Evolutionary conservation across 2,888 invertebrate species (phyloP).

Genomic region (Dilophus febrilis): DNA sequence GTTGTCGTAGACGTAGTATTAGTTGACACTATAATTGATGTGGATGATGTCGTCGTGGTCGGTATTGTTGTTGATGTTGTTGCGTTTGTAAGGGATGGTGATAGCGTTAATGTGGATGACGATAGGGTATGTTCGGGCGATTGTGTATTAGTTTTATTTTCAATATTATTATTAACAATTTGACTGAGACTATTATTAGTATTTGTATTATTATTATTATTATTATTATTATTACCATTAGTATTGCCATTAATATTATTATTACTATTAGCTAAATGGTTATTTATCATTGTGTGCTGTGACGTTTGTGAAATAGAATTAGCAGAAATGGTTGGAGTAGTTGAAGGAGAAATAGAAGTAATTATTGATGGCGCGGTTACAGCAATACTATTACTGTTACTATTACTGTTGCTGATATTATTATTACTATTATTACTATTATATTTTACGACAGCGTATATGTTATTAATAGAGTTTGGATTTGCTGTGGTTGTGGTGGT

Average conservation of each 20-base stretch:
- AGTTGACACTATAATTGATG: not conserved
- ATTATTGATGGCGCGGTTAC: no score
- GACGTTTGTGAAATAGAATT: not conserved
- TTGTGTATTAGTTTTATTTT: conserved; percentile 3
- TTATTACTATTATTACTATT: conserved; percentile 10
- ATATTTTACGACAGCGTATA: conserved; percentile 13
- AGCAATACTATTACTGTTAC: conserved; percentile 1
- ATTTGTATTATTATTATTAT: conserved; percentile 2
- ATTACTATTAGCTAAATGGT: not conserved
- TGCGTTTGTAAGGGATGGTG: not conserved
- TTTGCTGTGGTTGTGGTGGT: conserved; percentile 28
- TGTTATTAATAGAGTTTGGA: conserved; percentile 10
- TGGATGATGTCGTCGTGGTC: not conserved
- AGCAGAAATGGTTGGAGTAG: not conserved
- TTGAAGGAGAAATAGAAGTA: no score
- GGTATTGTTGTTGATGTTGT: not conserved
- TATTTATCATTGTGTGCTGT: not conserved
- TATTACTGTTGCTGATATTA: conserved; percentile 4
- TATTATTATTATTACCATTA: not conserved
- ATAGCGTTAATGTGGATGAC: not conserved
- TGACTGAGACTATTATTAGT: not conserved
- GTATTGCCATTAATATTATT: not conserved
- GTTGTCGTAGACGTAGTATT: no score
- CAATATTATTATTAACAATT: not conserved
- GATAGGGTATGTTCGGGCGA: not conserved